phyloP scores from a whole-genome alignment of 1,140 invertebrate species.

The Diorhabda elongata region DNA sequence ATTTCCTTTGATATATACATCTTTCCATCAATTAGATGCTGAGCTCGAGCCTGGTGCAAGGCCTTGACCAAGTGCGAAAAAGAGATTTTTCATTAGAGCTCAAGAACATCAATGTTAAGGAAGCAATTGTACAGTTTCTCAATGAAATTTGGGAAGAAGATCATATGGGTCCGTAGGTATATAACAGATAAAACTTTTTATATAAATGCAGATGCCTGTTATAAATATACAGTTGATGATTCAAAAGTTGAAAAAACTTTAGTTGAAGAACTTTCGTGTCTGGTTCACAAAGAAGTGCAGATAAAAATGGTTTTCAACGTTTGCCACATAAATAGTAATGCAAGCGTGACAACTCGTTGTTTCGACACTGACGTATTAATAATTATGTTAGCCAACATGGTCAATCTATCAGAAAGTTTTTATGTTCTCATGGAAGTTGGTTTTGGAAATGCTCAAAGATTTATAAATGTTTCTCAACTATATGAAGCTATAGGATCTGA shows the following conservation, averaged over 20 bases:
- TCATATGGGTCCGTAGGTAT: too few species aligned
- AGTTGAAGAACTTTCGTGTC: slow-evolving; percentile 21
- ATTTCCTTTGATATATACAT: too few species aligned
- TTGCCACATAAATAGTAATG: slow-evolving; percentile 18
- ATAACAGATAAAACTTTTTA: too few species aligned
- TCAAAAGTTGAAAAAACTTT: background rate
- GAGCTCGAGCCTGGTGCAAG: too few species aligned
- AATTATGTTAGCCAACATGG: slow-evolving; percentile 15
- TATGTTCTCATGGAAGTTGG: slow-evolving; percentile 6
- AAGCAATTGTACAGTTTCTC: too few species aligned
- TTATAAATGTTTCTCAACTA: slow-evolving; percentile 27
- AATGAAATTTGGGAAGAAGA: too few species aligned
- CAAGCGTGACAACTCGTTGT: slow-evolving; percentile 11
- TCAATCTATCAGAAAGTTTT: slow-evolving; percentile 5
- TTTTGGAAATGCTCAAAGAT: slow-evolving; percentile 12
- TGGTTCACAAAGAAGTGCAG: slow-evolving; percentile 37
- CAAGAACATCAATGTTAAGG: too few species aligned
- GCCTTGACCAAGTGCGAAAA: too few species aligned
- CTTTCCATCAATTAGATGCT: too few species aligned
- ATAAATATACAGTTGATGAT: too few species aligned
- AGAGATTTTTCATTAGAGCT: too few species aligned
- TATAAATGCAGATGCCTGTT: too few species aligned
- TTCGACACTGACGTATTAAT: slow-evolving; percentile 13
- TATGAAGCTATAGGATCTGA: slow-evolving; percentile 27
- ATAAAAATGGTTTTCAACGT: slow-evolving; percentile 32